Conservation (phyloP, 2,797 vertebrate genomes). For the Eulemur albifrons region DNA sequence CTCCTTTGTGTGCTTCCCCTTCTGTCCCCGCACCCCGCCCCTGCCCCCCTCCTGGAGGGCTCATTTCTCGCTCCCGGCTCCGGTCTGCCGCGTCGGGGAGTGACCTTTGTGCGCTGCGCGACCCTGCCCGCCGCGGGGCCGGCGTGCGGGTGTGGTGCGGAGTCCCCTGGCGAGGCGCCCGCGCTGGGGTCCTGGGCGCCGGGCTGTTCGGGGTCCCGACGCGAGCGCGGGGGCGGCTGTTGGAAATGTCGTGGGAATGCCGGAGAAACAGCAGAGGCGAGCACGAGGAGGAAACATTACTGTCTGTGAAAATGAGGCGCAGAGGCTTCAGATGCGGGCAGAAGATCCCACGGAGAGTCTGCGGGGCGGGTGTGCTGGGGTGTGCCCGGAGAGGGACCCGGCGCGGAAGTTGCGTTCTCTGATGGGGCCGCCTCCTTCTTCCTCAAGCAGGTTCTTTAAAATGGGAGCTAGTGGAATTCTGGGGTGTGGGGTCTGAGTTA, state of each 20-base stretch:
- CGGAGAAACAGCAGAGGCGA: rapidly evolving
- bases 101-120: neutral
- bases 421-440: neutral
- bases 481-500: neutral
- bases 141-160: no score
- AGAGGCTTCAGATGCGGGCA: neutral
- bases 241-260: neutral
- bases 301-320: neutral
- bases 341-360: neutral
- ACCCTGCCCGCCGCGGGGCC: rapidly evolving
- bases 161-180: neutral
- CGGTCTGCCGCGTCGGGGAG: neutral
- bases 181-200: neutral
- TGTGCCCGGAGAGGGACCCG: neutral
- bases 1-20: no score
- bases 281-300: neutral
- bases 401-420: neutral
- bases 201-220: neutral
- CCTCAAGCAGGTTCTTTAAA: neutral
- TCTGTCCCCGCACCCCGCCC: neutral
- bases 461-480: neutral
- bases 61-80: neutral
- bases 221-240: neutral
- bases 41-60: neutral
- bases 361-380: neutral